Base-by-base conservation (phyloP, 2,113 vertebrate species). In the Tachycineta bicolor region DNA sequence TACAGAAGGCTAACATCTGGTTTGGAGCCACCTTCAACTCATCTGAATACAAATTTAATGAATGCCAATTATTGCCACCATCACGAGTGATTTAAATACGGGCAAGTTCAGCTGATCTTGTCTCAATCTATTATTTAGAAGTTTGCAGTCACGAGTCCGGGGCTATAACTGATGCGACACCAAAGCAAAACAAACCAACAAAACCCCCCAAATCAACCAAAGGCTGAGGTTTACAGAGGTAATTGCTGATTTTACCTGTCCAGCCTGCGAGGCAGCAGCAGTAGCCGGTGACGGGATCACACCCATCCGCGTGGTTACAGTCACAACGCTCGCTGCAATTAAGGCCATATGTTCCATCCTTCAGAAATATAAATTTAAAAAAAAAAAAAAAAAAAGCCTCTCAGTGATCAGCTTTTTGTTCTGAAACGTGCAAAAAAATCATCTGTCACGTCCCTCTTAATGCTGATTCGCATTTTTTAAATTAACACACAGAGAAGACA, bases 191-290 rank as follows among this genome's bases (percentile, higher is more conserved):
- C 28, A 78, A 90, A 23, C 2, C 56, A 47, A 12, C 24, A 39
- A 6, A 4, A 2, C 2, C 11, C 20, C 12, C 9, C 3, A 26
- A 34, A 5, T 5, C 15, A 76, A 15, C 17, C 28, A 34, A 33
- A 5, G 0, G 24, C 29, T 39, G 31, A 29, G 29, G 44, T 67
- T 86, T 37, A 5, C 28, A 47, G 28, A 65, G 43, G 37, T 7
- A 52, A 22, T 43, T 59, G 33, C 15, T 37, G 29, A 29, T 71
- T 96, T 98, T 96, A 99, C 99, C 99, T 98, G 99, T 99, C 99
- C 99, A 99, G 37, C 99, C 99, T 0, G 99, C 98, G 24, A 99
- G 98, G 95, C 99, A 99, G 97, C 98, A 99, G 95, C 99, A 99
- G 96, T 99, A 98, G 16, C 99, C 99, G 0, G 98, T 99, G 93